Evolutionary conservation across 37 sponge, comb jelly and placozoan genomes (phyloP), one percentile per base, ranked within the genome.

Genomic region (Spongilla lacustris): DNA sequence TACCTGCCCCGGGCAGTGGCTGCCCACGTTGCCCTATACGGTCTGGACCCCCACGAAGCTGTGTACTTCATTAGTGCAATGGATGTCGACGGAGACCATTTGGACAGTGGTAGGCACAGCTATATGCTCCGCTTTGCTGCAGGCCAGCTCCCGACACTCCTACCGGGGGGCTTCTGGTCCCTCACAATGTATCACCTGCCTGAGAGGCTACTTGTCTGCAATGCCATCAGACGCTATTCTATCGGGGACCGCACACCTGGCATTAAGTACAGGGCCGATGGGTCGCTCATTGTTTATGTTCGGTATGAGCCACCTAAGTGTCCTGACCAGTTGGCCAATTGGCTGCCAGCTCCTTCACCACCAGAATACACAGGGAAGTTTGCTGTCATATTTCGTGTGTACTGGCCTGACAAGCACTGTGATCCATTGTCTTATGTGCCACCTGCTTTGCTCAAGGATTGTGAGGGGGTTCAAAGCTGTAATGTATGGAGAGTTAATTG

Each of bases 141-240:
- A 4, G 22, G 66, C 0, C 36, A 81, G 11, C 69, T 32, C 33
- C 35, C 36, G 0, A 1, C 27, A 11, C n/a, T 81, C 24, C 9
- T 1, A 0, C 32, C 25, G 27, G 36, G 36, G 8, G 82, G 71
- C 0, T 81, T 70, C 67, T 81, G 82, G 82, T 81, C 82, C 8
- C 24, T 81, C 31, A 68, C 82, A 0, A 81, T 81, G 71, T 81
- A 81, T 23, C 33, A 58, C 22, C 31, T 30, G 36, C 30, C 33
- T 1, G 37, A 67, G 5, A 32, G 71, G 29, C 34, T 70, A 10
- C 76, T 75, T 3, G 71, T 81, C 9, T 21, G 30, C 71, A 81
- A 81, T 69, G 27, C 33, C 25, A 70, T 81, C 25, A 35, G 70
- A 22, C 82, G 82, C 82, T 81, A 81, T 34, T 35, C 27, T 9